Conservation (phyloP, 2,797 vertebrate genomes). For the Premnoplex brunnescens region DNA sequence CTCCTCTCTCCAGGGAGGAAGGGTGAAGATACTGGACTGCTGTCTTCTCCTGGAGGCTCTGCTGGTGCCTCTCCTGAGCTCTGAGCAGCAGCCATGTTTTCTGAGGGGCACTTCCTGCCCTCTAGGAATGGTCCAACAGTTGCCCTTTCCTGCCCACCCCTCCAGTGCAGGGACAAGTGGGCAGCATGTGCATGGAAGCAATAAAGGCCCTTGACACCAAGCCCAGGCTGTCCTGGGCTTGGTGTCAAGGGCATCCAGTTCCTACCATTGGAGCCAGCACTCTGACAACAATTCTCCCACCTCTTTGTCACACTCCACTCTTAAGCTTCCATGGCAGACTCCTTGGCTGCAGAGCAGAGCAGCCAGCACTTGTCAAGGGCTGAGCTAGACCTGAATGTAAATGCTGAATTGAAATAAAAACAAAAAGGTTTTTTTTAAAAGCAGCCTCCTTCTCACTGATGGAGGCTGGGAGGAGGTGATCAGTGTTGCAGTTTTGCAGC, state of each 20-base stretch:
- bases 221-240: background rate
- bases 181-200: background rate
- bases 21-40: background rate
- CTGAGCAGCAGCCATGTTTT: background rate
- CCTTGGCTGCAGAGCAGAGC: background rate
- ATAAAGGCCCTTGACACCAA: background rate
- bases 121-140: background rate
- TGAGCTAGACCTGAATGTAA: background rate
- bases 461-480: background rate
- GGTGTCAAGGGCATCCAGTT: background rate
- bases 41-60: background rate
- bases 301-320: background rate
- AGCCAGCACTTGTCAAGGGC: background rate
- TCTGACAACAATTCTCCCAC: background rate
- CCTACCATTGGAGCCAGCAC: background rate
- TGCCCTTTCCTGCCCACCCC: background rate
- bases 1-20: background rate
- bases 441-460: background rate
- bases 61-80: background rate
- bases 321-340: background rate
- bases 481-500: constrained; percentile 30
- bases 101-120: background rate
- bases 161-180: background rate
- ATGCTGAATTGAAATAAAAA: constrained; percentile 1
- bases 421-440: background rate